These are phyloP conservation scores for Petrocephalus schoutedeni DNA, from an alignment of 2,797 vertebrate species.

Conservation along the genomic window DNA sequence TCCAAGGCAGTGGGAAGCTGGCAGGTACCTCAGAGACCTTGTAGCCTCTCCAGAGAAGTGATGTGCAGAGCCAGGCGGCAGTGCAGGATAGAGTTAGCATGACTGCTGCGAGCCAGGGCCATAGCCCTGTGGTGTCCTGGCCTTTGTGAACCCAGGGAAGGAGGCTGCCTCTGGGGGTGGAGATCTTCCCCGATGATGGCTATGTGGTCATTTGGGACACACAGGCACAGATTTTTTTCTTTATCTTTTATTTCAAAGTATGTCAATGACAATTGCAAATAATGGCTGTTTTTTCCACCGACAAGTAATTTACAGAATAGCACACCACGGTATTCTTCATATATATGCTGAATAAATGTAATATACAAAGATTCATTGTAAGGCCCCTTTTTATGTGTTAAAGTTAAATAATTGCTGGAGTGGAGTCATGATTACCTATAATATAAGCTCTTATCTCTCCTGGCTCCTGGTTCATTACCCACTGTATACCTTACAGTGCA, in stretches of 20 bases:
- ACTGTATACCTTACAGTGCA: conserved; percentile 70
- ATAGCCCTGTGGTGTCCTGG: neutral
- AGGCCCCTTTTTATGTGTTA: conserved; percentile 37
- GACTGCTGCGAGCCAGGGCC: neutral
- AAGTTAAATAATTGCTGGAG: conserved; percentile 37
- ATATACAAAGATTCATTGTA: conserved; percentile 36
- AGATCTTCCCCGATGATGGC: neutral
- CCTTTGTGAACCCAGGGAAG: neutral
- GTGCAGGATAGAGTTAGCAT: conserved; percentile 18
- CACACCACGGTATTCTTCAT: conserved; percentile 22
- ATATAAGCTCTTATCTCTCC: conserved; percentile 52
- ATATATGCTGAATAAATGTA: conserved; percentile 36
- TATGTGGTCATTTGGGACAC: neutral
- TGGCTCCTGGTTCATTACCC: conserved; percentile 63
- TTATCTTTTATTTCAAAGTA: neutral
- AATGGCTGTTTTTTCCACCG: conserved; percentile 38
- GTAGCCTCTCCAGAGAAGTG: conserved; percentile 71
- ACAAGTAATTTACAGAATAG: conserved; percentile 35
- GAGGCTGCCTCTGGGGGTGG: neutral
- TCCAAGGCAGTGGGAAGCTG: conserved; percentile 71
- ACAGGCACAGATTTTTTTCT: neutral
- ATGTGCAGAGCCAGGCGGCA: conserved; percentile 71
- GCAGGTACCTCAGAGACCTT: conserved; percentile 72
- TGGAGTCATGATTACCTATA: conserved; percentile 49
- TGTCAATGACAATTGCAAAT: conserved; percentile 37